phyloP scores from a whole-genome alignment of 2,797 vertebrate species.

The Lateolabrax maculatus region DNA sequence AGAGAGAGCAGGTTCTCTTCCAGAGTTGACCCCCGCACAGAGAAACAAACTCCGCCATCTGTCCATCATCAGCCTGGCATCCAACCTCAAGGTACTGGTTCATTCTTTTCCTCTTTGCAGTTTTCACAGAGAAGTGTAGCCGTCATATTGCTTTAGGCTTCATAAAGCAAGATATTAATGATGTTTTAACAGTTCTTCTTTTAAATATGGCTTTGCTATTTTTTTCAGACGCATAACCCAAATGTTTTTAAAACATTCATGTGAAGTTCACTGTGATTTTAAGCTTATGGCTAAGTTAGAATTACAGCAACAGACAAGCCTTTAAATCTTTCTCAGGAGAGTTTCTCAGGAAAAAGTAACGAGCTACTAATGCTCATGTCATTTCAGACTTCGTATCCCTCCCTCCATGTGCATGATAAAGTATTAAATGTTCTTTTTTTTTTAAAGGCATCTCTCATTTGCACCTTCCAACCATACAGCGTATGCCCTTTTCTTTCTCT shows the following conservation, averaged over 20 bases:
- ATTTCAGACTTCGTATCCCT: conserved; percentile 18
- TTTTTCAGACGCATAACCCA: conserved; percentile 29
- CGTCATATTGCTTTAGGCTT: conserved; percentile 21
- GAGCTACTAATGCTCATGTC: not conserved
- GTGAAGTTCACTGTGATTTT: conserved; percentile 38
- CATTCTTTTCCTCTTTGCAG: conserved; percentile 8
- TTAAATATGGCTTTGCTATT: conserved; percentile 41
- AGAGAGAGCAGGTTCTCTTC: conserved; percentile 88
- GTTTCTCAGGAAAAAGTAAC: conserved; percentile 26
- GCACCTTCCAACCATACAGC: conserved; percentile 39
- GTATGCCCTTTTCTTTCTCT: conserved; percentile 62
- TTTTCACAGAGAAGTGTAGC: conserved; percentile 31
- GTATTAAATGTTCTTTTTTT: conserved; percentile 47
- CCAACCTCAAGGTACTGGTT: conserved; percentile 93
- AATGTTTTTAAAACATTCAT: conserved; percentile 24
- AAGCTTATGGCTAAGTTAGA: conserved; percentile 44
- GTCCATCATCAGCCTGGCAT: conserved; percentile 96
- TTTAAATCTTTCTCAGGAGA: conserved; percentile 12
- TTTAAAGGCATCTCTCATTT: conserved; percentile 53
- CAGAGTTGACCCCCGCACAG: conserved; percentile 94
- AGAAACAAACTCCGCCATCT: conserved; percentile 97
- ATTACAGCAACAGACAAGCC: conserved; percentile 33
- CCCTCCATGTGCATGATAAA: conserved; percentile 33
- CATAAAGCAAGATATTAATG: conserved; percentile 46
- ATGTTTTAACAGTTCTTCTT: conserved; percentile 43